phyloP scores from a whole-genome alignment of 2,888 invertebrate genomes.

The Euzophera pinguis region DNA sequence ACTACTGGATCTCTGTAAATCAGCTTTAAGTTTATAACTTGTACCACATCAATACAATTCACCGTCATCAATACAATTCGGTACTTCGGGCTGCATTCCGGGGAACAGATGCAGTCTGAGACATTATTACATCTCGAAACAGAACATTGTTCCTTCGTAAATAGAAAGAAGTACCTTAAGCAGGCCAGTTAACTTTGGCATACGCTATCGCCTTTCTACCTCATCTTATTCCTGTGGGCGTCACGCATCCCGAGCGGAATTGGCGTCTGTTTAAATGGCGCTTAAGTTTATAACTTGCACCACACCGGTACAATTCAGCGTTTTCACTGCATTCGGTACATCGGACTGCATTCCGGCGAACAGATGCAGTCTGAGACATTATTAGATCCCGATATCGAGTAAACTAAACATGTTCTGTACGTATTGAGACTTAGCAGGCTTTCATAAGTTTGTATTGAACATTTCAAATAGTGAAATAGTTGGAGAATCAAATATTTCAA shows the following conservation, averaged over 20 bases:
- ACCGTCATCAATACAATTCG: slow-evolving; percentile 8
- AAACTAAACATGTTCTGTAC: slow-evolving; percentile 26
- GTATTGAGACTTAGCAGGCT: not conserved
- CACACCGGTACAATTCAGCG: slow-evolving; percentile 5
- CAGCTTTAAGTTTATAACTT: no score
- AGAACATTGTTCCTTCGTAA: no score
- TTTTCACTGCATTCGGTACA: slow-evolving; percentile 11
- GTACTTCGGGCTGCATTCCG: slow-evolving; percentile 22
- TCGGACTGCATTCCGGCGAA: slow-evolving; percentile 24
- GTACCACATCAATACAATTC: slow-evolving; percentile 2
- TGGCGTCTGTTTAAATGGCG: no score
- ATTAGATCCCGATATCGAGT: slow-evolving; percentile 29
- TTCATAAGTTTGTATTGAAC: not conserved
- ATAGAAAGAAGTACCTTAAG: no score
- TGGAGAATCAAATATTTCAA: no score
- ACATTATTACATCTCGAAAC: slow-evolving; percentile 33
- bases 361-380: slow-evolving; percentile 36
- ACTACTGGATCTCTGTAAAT: no score
- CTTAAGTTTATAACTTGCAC: slow-evolving; percentile 7
- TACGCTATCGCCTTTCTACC: no score
- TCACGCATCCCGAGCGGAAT: no score
- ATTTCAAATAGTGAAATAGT: not conserved
- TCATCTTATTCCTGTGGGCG: no score
- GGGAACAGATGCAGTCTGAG: slow-evolving; percentile 34
- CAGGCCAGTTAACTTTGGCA: no score